Evolutionary conservation across 2,113 vertebrate genomes (phyloP), one percentile per base, ranked within the genome.

Genomic region (Rhinopomastus cyanomelas): DNA sequence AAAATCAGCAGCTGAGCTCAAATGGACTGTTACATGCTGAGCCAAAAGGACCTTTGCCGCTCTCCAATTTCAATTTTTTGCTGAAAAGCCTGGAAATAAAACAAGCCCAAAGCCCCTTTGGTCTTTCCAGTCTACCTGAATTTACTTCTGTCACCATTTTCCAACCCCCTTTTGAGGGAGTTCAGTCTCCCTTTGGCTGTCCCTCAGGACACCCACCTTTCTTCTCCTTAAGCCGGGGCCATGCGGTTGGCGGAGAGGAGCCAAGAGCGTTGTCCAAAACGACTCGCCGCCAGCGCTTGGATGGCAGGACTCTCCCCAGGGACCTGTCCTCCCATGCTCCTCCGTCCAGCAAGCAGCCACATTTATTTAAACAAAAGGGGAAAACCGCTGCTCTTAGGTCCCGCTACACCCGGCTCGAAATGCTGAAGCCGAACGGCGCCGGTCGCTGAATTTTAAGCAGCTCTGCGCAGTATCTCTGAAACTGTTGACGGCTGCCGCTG

Each of bases 351-450:
- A 4, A 34, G 62, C 82, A 69, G 16, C 48, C 69, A 57, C 34
- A 3, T 6, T 62, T 62, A 17, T 2, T 81, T 12, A 23, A 56
- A 49, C 26, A 27, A 62, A 78, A 81, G n/a, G 30, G 27, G 9
- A 21, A 74, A 75, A 48, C 3, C 3, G 3, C 59, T 53, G 21
- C 27, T 74, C 57, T n/a, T 66, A 0, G 0, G 1, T 51, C 64
- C 62, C 0, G 0, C 39, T 27, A 12, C 7, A 2, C 72, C 68
- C 65, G 4, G 5, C 11, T 64, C 0, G 0, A 84, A 82, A 73
- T 3, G 3, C 20, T 11, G 0, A 55, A 36, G 49, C 29, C 26
- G 57, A 46, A 21, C 14, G 7, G 11, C 5, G 53, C 7, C 2
- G 0, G 3, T 15, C 61, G 46, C 39, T 69, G 16, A 5, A 8